Conservation (phyloP, 2,797 vertebrate genomes). For the Schizopygopsis malacanthus region DNA sequence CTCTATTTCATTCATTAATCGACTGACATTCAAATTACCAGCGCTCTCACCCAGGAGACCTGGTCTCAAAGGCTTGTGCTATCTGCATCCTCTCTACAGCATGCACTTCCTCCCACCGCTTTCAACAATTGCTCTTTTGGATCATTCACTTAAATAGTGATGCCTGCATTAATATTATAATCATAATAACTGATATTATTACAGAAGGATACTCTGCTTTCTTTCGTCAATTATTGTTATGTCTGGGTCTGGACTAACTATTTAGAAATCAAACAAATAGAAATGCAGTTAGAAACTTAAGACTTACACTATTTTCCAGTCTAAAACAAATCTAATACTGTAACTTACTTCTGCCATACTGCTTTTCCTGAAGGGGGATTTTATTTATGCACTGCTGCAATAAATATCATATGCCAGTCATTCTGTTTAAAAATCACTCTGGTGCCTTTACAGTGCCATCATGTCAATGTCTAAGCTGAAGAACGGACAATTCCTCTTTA, state of each 20-base stretch:
- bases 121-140: constrained; percentile 57
- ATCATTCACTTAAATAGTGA: constrained; percentile 55
- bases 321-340: neutral
- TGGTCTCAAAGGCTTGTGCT: constrained; percentile 15
- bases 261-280: neutral
- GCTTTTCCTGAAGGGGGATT: neutral
- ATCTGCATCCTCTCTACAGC: constrained; percentile 60
- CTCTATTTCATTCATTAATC: constrained; percentile 59
- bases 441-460: neutral
- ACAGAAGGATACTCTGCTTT: neutral
- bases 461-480: neutral
- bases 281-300: neutral
- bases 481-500: neutral
- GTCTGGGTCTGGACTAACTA: neutral
- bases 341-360: neutral
- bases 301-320: neutral
- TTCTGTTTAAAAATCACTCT: neutral
- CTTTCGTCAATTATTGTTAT: neutral
- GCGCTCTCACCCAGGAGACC: constrained; percentile 47
- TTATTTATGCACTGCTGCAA: neutral
- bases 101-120: constrained; percentile 49
- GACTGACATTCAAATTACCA: constrained; percentile 59
- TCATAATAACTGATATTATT: neutral
- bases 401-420: neutral
- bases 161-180: constrained; percentile 15